A percentile compares a stretch with the other conserved stretches of the same genome.
These are phyloP conservation scores for Halcyon chelicuti DNA, from an alignment of 2,797 vertebrate species.

Conservation along the genomic window DNA sequence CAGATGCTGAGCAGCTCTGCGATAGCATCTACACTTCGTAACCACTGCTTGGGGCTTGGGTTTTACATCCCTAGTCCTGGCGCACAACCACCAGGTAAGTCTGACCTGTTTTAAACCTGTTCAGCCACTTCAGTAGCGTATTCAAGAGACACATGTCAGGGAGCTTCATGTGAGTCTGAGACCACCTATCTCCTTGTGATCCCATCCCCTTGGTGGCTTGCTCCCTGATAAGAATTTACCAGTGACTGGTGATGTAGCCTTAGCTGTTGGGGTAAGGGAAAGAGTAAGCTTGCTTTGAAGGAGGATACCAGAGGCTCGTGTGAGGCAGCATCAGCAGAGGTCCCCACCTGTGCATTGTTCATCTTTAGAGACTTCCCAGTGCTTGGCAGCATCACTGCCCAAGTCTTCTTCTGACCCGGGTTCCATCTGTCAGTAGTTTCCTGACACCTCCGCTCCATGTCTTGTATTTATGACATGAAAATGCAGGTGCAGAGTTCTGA, in stretches of 20 bases:
- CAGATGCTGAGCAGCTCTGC: neutral
- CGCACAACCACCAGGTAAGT: fast-evolving
- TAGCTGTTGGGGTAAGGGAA: neutral
- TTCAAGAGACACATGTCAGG: fast-evolving
- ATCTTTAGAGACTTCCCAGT: neutral
- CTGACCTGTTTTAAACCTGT: neutral
- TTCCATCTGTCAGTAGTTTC: fast-evolving
- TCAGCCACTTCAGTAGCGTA: fast-evolving
- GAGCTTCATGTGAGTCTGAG: fast-evolving
- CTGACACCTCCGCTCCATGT: fast-evolving
- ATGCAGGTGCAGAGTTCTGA: neutral
- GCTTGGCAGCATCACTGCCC: neutral
- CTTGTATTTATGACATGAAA: fast-evolving
- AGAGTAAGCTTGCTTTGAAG: neutral
- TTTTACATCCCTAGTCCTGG: fast-evolving
- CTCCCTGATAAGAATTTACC: neutral
- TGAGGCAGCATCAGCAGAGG: neutral
- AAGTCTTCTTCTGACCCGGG: neutral
- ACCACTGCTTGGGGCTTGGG: fast-evolving
- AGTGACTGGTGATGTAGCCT: neutral
- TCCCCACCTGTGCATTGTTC: neutral
- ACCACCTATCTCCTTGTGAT: neutral
- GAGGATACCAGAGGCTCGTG: fast-evolving
- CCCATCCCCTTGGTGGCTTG: neutral
- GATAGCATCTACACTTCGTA: fast-evolving